These are phyloP conservation scores for Montipora capitata DNA, from an alignment of 92 coral and sea anemone species.

Conservation along the genomic window DNA sequence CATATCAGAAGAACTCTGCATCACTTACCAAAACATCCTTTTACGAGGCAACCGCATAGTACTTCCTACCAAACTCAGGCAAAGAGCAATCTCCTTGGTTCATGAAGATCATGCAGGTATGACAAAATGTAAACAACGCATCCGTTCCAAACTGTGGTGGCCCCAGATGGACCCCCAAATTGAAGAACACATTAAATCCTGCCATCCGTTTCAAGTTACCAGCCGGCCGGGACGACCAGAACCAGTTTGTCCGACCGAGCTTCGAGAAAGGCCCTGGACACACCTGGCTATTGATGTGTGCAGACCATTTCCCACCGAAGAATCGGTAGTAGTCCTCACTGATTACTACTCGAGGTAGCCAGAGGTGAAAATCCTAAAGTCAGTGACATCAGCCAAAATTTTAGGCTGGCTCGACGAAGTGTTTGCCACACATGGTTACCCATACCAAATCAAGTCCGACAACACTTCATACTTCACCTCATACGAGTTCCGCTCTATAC, in stretches of 20 bases:
- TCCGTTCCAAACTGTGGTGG: constrained; percentile 62
- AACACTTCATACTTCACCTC: constrained; percentile 75
- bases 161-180: constrained; percentile 59
- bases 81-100: constrained; percentile 33
- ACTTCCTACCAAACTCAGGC: constrained; percentile 48
- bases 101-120: constrained; percentile 73
- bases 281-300: constrained; percentile 72
- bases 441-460: constrained; percentile 62
- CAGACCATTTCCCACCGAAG: constrained; percentile 79
- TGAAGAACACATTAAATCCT: constrained; percentile 25
- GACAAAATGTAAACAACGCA: constrained; percentile 55
- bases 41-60: constrained; percentile 58
- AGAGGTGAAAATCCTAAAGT: constrained; percentile 59
- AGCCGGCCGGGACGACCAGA: constrained; percentile 46
- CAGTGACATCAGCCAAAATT: constrained; percentile 46
- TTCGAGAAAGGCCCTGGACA: constrained; percentile 57
- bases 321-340: constrained; percentile 39
- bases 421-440: constrained; percentile 74
- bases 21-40: constrained; percentile 46
- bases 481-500: constrained; percentile 60
- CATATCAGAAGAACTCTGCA: constrained; percentile 50
- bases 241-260: constrained; percentile 69
- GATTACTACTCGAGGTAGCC: constrained; percentile 78
- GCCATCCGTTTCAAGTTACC: constrained; percentile 57
- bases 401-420: constrained; percentile 56